Percentiles rank a stretch among this genome's conserved stretches.
These are phyloP conservation scores for Rhynchonycteris naso DNA, from an alignment of 2,797 vertebrate genomes.

Conservation along the genomic window DNA sequence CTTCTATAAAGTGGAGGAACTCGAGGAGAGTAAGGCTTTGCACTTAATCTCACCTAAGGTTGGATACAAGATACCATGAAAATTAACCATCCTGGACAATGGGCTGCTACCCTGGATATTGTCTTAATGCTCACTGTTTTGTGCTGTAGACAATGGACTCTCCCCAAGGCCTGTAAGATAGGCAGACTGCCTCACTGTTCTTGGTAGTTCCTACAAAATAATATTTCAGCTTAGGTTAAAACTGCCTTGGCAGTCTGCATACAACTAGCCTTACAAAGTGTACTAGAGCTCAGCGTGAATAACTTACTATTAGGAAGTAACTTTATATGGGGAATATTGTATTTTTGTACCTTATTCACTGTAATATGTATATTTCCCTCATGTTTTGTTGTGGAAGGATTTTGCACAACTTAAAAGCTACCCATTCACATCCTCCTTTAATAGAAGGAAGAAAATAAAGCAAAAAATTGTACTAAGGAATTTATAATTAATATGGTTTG, in stretches of 20 bases:
- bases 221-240: background rate
- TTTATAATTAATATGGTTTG: background rate
- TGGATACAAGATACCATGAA: background rate
- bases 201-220: background rate
- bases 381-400: background rate
- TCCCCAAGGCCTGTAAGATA: accelerated
- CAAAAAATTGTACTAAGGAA: background rate
- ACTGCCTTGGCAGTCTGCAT: background rate
- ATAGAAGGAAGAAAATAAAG: background rate
- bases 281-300: background rate
- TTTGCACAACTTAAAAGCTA: background rate
- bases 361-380: background rate
- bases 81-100: background rate
- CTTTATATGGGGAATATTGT: background rate
- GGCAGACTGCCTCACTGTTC: background rate
- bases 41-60: background rate
- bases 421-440: background rate
- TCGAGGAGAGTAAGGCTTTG: background rate
- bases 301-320: background rate
- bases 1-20: background rate
- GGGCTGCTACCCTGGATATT: background rate
- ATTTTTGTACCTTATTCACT: background rate
- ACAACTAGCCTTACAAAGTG: background rate
- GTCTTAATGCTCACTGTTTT: background rate
- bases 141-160: background rate